These are phyloP conservation scores for Orientallactaga bullata DNA, from an alignment of 2,113 vertebrate species.

Conservation along the genomic window DNA sequence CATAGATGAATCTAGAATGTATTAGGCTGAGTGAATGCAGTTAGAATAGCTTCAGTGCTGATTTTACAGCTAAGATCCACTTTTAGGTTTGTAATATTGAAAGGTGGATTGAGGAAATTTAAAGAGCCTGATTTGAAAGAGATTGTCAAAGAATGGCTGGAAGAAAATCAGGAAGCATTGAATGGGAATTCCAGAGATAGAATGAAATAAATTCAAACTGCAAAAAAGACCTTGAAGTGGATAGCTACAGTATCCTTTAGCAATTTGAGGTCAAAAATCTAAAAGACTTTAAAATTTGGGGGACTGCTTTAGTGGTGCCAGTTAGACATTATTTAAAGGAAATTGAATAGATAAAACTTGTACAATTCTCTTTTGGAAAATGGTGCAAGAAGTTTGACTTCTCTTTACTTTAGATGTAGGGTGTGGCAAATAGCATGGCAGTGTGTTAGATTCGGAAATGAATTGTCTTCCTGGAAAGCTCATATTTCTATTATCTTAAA, in stretches of 20 bases:
- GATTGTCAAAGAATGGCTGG: slow-evolving; percentile 47
- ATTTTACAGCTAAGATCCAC: slow-evolving; percentile 50
- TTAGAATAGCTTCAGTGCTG: slow-evolving; percentile 37
- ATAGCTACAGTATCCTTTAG: not conserved
- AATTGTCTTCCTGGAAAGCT: not conserved
- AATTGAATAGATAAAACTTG: not conserved
- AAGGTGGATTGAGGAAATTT: slow-evolving; percentile 52
- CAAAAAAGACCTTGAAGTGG: slow-evolving; percentile 22
- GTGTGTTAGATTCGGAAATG: not conserved
- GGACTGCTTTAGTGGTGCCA: not conserved
- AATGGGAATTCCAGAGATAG: slow-evolving; percentile 57
- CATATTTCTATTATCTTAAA: not conserved
- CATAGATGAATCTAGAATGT: slow-evolving; percentile 50
- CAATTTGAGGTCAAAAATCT: slow-evolving; percentile 29
- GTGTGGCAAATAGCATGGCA: not conserved
- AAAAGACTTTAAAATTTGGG: slow-evolving; percentile 52
- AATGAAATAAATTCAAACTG: slow-evolving; percentile 59
- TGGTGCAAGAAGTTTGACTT: not conserved
- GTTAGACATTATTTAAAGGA: slow-evolving; percentile 46
- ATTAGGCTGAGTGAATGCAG: slow-evolving; percentile 48
- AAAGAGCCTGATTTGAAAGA: slow-evolving; percentile 68
- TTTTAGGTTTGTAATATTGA: slow-evolving; percentile 42
- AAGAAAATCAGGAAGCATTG: slow-evolving; percentile 75
- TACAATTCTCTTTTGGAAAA: slow-evolving; percentile 15
- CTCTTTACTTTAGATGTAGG: not conserved